A percentile compares a stretch with the other conserved stretches of the same genome.
These are phyloP conservation scores for Thumatha senex DNA, from an alignment of 2,888 invertebrate species.

Conservation along the genomic window DNA sequence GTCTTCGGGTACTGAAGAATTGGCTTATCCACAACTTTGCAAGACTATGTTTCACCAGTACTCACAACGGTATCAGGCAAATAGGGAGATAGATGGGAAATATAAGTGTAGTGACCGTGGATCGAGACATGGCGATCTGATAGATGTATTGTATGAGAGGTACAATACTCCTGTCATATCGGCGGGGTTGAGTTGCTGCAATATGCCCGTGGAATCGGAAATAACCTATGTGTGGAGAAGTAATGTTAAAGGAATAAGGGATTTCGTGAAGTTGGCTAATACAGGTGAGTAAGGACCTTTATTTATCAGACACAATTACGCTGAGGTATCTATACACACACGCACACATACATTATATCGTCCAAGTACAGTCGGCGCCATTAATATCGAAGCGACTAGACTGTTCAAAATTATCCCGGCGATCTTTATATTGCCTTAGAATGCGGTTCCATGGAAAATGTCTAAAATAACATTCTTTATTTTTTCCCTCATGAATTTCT, in stretches of 20 bases:
- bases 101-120: conserved; percentile 52
- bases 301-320: not conserved
- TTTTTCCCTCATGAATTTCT: too few species aligned
- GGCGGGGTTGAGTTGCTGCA: conserved; percentile 91
- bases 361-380: too few species aligned
- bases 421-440: too few species aligned
- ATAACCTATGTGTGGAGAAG: conserved; percentile 89
- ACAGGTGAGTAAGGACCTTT: conserved; percentile 74
- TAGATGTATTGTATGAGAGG: conserved; percentile 84
- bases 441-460: too few species aligned
- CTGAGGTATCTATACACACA: too few species aligned
- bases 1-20: conserved; percentile 88
- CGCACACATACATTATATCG: too few species aligned
- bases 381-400: too few species aligned
- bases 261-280: conserved; percentile 84
- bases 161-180: conserved; percentile 87
- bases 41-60: conserved; percentile 74
- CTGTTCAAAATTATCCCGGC: too few species aligned
- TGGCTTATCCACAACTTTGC: conserved; percentile 76
- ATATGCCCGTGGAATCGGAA: conserved; percentile 87
- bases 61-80: conserved; percentile 71
- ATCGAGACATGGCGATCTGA: conserved; percentile 73
- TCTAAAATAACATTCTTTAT: too few species aligned
- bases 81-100: conserved; percentile 59
- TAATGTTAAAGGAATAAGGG: conserved; percentile 85